Base-by-base conservation (phyloP, 2,888 invertebrate species). In the Xestia c-nigrum region DNA sequence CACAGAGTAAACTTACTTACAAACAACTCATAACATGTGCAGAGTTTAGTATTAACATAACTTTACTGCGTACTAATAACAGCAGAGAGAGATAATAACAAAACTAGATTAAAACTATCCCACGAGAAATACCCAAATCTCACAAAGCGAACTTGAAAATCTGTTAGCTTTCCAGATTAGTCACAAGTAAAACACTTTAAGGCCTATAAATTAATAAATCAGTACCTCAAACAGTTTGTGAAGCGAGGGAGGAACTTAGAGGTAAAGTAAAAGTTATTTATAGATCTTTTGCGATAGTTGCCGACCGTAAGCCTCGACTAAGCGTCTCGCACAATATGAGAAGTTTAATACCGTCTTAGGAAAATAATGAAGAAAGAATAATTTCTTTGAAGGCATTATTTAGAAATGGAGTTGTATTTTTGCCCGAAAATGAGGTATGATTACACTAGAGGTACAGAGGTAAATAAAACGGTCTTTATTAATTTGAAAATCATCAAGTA, bases 121-220 rank as follows among this genome's bases (percentile, higher is more conserved):
- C 43, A 43, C n/a, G 64, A 64, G 64, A 64, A 64, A 43, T 43
- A 43, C 43, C 16, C 9, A 72, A 80, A 57, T 55, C 31, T 43
- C 16, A 57, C n/a, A 65, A 83, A 65, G 31, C 16, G 1, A 76
- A 57, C 21, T 67, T 50, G 19, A 55, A 52, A 61, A 61, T 55
- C 65, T 47, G 31, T 69, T 83, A 38, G 70, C 38, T 43, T n/a
- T 21, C 24, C 46, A 43, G 84, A 83, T 78, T 78, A 83, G 66
- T 70, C 24, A 50, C 40, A 67, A 80, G 79, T 61, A 47, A 78
- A 83, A 61, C 68, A 78, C 52, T 83, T 83, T 40, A 14, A 65
- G 40, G 52, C 61, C 24, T 67, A 40, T 61, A 59, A 46, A 78
- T 80, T 55, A 66, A 81, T 82, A 79, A 81, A 66, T 73, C 67